These are phyloP conservation scores for Samia ricini DNA, from an alignment of 1,140 invertebrate genomes.

Conservation along the genomic window DNA sequence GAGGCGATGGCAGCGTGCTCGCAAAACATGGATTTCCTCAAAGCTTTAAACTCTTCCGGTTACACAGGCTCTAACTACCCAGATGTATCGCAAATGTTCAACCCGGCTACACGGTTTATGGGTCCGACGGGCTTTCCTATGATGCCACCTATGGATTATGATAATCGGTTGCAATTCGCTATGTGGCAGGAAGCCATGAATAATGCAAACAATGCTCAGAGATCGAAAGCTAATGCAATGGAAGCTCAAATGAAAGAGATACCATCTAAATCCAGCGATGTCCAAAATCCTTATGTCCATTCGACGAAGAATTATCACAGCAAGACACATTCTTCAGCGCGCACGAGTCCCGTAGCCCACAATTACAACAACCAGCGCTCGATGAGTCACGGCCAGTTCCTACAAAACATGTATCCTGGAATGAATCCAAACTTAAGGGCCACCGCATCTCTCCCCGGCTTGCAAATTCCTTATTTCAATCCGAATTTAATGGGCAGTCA, in stretches of 20 bases:
- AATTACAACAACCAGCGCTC: conserved; percentile 60
- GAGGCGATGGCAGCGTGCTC: conserved; percentile 72
- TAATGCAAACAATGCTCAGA: conserved; percentile 70
- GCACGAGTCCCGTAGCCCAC: conserved; percentile 69
- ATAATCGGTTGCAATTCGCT: conserved; percentile 80
- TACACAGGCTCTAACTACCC: conserved; percentile 69
- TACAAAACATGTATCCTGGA: conserved; percentile 60
- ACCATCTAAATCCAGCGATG: conserved; percentile 54
- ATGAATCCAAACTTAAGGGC: conserved; percentile 57
- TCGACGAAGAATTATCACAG: conserved; percentile 64
- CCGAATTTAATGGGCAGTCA: conserved; percentile 59
- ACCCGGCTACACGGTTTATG: conserved; percentile 61
- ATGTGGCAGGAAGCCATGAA: conserved; percentile 83
- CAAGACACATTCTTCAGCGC: conserved; percentile 63
- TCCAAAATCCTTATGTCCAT: conserved; percentile 69
- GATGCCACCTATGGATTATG: conserved; percentile 77
- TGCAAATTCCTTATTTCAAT: conserved; percentile 74
- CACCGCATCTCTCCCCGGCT: conserved; percentile 56
- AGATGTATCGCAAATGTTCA: conserved; percentile 76
- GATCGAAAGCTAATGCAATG: conserved; percentile 48
- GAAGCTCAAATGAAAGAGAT: conserved; percentile 60
- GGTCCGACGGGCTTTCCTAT: conserved; percentile 68
- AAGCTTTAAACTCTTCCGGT: conserved; percentile 69
- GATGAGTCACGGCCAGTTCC: conserved; percentile 53
- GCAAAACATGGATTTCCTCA: conserved; percentile 72